These are phyloP conservation scores for Asobara japonica DNA, from an alignment of 1,140 invertebrate species.

Conservation along the genomic window DNA sequence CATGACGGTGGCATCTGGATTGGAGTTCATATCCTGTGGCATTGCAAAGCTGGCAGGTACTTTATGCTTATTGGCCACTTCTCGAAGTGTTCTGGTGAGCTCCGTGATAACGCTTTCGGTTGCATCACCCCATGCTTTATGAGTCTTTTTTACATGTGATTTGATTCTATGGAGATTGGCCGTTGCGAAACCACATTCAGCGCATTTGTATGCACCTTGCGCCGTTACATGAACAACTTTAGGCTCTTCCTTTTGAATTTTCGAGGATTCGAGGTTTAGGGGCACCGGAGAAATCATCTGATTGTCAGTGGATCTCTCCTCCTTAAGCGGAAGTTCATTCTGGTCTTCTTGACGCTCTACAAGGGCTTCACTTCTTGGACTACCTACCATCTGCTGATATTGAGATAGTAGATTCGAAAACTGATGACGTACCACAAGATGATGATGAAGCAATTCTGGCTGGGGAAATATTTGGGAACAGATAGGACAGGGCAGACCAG, in stretches of 20 bases:
- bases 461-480: slow-evolving; percentile 70
- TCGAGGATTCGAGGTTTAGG: slow-evolving; percentile 29
- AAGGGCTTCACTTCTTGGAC: slow-evolving; percentile 39
- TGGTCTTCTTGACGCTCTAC: slow-evolving; percentile 46
- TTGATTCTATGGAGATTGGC: slow-evolving; percentile 72
- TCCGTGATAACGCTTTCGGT: slow-evolving; percentile 63
- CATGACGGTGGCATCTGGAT: slow-evolving; percentile 73
- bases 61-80: slow-evolving; percentile 69
- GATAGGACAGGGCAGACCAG: slow-evolving; percentile 69
- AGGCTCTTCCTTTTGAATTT: slow-evolving; percentile 55
- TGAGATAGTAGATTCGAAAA: slow-evolving; percentile 68
- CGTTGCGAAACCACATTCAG: slow-evolving; percentile 75
- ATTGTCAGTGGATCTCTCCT: slow-evolving; percentile 36
- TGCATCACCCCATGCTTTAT: slow-evolving; percentile 63
- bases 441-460: slow-evolving; percentile 70
- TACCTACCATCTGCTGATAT: slow-evolving; percentile 52
- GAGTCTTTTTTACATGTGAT: slow-evolving; percentile 73
- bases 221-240: slow-evolving; percentile 58
- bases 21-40: slow-evolving; percentile 64
- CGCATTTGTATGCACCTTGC: slow-evolving; percentile 69
- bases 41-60: slow-evolving; percentile 71
- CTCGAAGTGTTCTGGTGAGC: slow-evolving; percentile 64
- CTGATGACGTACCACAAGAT: slow-evolving; percentile 70
- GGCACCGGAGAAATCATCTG: slow-evolving; percentile 46
- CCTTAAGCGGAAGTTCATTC: slow-evolving; percentile 45